These are phyloP conservation scores for Octonoba sinensis DNA, from an alignment of 2,888 invertebrate genomes.

Conservation along the genomic window DNA sequence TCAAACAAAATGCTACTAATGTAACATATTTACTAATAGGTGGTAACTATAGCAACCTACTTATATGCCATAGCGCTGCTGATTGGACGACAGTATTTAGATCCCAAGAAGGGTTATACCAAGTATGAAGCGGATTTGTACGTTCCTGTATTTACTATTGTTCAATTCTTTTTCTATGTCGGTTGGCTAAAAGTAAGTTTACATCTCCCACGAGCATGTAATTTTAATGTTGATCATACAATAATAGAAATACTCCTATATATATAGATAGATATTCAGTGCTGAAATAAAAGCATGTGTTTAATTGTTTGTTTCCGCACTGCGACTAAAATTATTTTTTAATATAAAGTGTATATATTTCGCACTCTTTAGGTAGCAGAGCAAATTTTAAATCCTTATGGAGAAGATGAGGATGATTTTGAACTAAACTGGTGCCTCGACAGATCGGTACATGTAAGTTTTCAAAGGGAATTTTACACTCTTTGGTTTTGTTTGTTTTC, in stretches of 20 bases:
- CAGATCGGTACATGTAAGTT: constrained; percentile 75
- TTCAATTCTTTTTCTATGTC: constrained; percentile 92
- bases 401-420: constrained; percentile 71
- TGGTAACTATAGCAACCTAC: constrained; percentile 70
- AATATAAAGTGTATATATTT: not conserved
- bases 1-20: no score
- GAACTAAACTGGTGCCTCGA: constrained; percentile 74
- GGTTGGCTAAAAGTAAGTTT: constrained; percentile 83
- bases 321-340: no score
- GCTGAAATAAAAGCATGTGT: no score
- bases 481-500: not conserved
- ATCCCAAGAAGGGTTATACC: constrained; percentile 65
- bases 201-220: no score
- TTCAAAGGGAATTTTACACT: no score
- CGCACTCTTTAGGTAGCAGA: constrained; percentile 67
- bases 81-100: constrained; percentile 70
- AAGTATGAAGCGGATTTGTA: constrained; percentile 69
- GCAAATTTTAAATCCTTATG: constrained; percentile 70
- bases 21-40: constrained; percentile 57
- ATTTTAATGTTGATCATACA: no score
- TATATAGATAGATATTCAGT: no score
- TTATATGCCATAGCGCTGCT: constrained; percentile 70
- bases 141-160: constrained; percentile 72
- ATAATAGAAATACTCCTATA: no score
- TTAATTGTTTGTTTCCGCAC: no score